Evolutionary conservation across 2,888 invertebrate genomes (phyloP).

Genomic region (Cephus pulcher): DNA sequence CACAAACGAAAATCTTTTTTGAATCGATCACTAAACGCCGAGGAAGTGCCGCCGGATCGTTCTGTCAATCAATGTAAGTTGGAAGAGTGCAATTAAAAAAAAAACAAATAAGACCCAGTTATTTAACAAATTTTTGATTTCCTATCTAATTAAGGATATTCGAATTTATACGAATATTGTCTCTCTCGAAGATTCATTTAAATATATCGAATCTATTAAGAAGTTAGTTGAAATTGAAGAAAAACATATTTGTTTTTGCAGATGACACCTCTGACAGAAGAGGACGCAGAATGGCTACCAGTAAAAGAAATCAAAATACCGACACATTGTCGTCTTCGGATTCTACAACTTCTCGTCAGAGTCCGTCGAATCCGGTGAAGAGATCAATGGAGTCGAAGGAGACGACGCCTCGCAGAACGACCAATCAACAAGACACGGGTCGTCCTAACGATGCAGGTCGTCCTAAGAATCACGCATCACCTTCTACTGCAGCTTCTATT

Average conservation of each 20-base stretch:
- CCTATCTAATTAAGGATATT: neutral
- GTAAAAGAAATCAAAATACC: constrained; percentile 35
- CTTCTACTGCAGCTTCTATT: constrained; percentile 33
- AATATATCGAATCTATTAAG: constrained; percentile 3
- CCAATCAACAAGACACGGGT: constrained; percentile 36
- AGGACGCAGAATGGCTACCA: constrained; percentile 34
- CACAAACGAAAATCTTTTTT: constrained; percentile 75
- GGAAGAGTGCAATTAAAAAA: constrained; percentile 15
- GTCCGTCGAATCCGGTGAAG: constrained; percentile 32
- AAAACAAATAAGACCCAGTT: neutral
- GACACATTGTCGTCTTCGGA: constrained; percentile 35
- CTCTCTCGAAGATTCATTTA: neutral
- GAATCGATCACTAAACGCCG: constrained; percentile 70
- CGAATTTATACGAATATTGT: neutral
- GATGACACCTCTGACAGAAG: constrained; percentile 51
- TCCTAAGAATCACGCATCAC: constrained; percentile 35
- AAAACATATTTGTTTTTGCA: constrained; percentile 45
- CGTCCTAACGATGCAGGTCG: constrained; percentile 36
- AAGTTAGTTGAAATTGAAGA: constrained; percentile 57
- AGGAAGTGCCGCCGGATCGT: constrained; percentile 55
- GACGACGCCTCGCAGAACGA: constrained; percentile 20
- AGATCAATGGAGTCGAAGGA: constrained; percentile 37
- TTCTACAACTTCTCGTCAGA: constrained; percentile 33
- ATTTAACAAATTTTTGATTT: neutral
- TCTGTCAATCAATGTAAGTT: constrained; percentile 10